Base-by-base conservation (phyloP, 1,140 invertebrate species). In the Homarus americanus region DNA sequence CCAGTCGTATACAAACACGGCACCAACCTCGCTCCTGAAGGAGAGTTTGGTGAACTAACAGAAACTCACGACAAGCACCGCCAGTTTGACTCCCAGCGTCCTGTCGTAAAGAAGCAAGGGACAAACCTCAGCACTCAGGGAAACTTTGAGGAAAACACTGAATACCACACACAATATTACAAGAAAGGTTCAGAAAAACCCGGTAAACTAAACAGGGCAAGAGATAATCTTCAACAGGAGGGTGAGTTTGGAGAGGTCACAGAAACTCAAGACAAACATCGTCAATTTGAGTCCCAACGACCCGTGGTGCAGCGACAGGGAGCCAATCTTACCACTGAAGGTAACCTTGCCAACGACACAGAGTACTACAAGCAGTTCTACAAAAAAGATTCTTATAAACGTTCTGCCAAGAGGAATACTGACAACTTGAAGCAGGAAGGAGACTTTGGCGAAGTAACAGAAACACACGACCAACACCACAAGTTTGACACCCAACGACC, bases 161-260 rank as follows among this genome's bases (percentile, higher is more conserved):
- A 87, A 41, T 87, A 87, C 38, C 20, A 20, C 53, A 34, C 76
- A 40, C 40, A 87, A 49, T 87, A 66, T 58, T 63, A 28, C 2
- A 15, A 87, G 36, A 87, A 78, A 41, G 53, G 28, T 1, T 38
- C 53, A 12, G 40, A 20, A 7, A 87, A 20, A 44, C 75, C 2
- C 5, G 73, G 66, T 4, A 36, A 34, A 17, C 28, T 17, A 40
- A 53, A 79, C 44, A 87, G 53, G 28, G n/a, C 32, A 24, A 41
- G 28, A 40, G 83, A 85, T 38, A 49, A 89, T 41, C 49, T 87
- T 10, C 58, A 58, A 20, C 73, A 40, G 17, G 73, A 87, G 28
- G 85, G 85, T 34, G 85, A 87, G 10, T 87, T 87, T 53, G 73
- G 75, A 63, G 85, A 87, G 38, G 24, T 78, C 12, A 87, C 85